phyloP scores from a whole-genome alignment of 2,888 invertebrate species.

The Drosophila melanosoma region DNA sequence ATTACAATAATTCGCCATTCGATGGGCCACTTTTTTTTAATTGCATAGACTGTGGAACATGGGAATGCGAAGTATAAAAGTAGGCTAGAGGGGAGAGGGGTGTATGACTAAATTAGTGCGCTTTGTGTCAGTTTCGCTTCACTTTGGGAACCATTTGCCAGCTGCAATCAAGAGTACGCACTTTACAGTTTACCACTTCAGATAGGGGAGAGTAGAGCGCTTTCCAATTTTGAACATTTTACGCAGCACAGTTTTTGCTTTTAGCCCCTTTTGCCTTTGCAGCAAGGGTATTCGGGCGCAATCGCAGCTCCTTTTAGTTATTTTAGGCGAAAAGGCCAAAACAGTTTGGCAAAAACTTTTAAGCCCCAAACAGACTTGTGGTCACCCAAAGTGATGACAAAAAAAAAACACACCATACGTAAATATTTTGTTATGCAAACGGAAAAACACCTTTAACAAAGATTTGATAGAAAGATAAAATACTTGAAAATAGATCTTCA shows the following conservation, averaged over 20 bases:
- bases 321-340: slow-evolving; percentile 65
- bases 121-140: slow-evolving; percentile 74
- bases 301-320: slow-evolving; percentile 45
- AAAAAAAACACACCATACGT: not conserved
- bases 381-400: slow-evolving; percentile 30
- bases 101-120: slow-evolving; percentile 63
- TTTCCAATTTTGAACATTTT: slow-evolving; percentile 68
- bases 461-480: not conserved
- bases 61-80: not conserved
- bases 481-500: not conserved
- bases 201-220: slow-evolving; percentile 33
- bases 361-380: slow-evolving; percentile 55
- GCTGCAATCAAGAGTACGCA: slow-evolving; percentile 68
- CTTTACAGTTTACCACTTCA: slow-evolving; percentile 56
- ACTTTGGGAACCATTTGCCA: slow-evolving; percentile 58
- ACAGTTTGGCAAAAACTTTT: slow-evolving; percentile 49
- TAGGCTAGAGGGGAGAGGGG: not conserved
- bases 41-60: slow-evolving; percentile 1
- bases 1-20: slow-evolving; percentile 53
- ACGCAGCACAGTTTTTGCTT: slow-evolving; percentile 48
- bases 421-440: slow-evolving; percentile 2
- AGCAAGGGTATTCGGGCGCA: slow-evolving; percentile 57
- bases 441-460: slow-evolving; percentile 14
- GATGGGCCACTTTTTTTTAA: slow-evolving; percentile 19
- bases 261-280: slow-evolving; percentile 63